Conservation (phyloP, 1,140 invertebrate species). For the Bombus consobrinus region DNA sequence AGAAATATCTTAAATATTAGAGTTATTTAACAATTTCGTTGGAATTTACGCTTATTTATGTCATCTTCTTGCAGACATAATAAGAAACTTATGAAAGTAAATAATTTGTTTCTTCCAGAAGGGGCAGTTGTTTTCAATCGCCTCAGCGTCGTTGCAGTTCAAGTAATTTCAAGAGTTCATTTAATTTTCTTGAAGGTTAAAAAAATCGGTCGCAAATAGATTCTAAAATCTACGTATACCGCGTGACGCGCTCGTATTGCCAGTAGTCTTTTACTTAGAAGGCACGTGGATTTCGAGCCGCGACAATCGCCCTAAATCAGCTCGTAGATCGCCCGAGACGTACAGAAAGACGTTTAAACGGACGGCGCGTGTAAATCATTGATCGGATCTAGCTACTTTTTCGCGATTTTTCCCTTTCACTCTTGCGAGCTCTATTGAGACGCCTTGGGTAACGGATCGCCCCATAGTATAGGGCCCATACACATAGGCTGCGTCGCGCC, state of each 20-base stretch:
- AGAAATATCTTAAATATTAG: no score
- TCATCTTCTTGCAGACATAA: no score
- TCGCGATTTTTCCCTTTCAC: background rate
- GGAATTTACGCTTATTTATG: no score
- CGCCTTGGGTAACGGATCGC: conserved; percentile 42
- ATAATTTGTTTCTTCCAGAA: no score
- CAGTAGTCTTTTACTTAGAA: background rate
- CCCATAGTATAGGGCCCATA: conserved; percentile 11
- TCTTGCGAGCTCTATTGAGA: conserved; percentile 37
- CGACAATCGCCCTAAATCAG: conserved; percentile 36
- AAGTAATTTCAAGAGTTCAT: no score
- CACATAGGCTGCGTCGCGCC: background rate
- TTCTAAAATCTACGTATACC: no score
- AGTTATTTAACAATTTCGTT: no score
- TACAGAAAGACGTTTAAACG: background rate
- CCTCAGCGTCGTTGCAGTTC: no score
- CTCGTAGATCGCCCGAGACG: background rate
- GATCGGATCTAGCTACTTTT: conserved; percentile 42
- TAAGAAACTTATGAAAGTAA: no score
- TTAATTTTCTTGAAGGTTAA: no score
- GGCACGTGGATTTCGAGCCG: background rate
- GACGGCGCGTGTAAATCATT: conserved; percentile 35
- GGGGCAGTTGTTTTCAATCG: no score
- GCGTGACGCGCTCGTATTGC: background rate
- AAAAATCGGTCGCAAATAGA: no score